Conservation (phyloP, 2,797 vertebrate species). For the Mormyrus hasselquistii region DNA sequence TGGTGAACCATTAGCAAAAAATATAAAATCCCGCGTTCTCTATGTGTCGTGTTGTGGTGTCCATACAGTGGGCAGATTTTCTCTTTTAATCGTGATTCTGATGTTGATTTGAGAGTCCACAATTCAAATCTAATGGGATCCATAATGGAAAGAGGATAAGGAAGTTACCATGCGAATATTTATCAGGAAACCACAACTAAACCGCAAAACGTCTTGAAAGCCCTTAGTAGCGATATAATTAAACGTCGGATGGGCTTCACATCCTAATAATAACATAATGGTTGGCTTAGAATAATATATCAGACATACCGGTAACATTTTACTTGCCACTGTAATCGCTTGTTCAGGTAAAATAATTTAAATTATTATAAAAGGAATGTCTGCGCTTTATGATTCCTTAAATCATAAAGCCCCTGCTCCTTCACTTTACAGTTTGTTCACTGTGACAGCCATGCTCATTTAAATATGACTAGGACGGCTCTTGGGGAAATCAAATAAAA, state of each 20-base stretch:
- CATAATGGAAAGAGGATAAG: not conserved
- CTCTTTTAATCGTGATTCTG: not conserved
- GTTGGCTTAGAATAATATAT: not conserved
- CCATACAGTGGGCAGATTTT: not conserved
- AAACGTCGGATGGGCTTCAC: not conserved
- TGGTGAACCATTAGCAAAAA: not conserved
- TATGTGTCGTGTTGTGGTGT: not conserved
- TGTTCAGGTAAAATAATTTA: not conserved
- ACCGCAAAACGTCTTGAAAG: not conserved
- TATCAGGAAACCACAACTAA: not conserved
- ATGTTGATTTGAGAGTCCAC: not conserved
- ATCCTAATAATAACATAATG: not conserved
- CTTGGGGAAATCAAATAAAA: constrained; percentile 7
- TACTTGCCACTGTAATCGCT: not conserved
- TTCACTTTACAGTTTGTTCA: not conserved
- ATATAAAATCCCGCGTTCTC: not conserved
- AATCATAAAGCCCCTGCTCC: not conserved
- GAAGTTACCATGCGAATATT: not conserved
- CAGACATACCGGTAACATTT: not conserved
- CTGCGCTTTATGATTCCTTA: not conserved
- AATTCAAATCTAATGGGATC: not conserved
- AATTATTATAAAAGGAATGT: not conserved
- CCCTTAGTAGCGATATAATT: not conserved
- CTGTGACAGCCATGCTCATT: not conserved
- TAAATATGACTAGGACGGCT: not conserved